Percentiles rank a stretch among this genome's conserved stretches.
phyloP scores from a whole-genome alignment of 2,888 invertebrate species.

The Euproctis similis region DNA sequence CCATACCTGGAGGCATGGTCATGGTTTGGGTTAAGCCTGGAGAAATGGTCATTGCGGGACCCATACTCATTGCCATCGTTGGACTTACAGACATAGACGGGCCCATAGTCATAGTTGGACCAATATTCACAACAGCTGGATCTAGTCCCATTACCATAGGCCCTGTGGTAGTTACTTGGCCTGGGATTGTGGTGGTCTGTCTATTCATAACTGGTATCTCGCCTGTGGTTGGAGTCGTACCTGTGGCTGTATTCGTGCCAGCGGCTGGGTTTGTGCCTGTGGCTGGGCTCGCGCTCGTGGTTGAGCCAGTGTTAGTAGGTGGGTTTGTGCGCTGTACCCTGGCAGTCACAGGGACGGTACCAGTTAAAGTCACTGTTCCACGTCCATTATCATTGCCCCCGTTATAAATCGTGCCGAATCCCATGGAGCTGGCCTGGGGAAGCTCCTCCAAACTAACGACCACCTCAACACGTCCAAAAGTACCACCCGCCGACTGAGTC shows the following conservation, averaged over 20 bases:
- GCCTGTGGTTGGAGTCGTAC: too few species aligned
- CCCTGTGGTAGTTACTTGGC: not conserved
- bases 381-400: slow-evolving; percentile 6
- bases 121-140: not conserved
- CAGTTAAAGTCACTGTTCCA: not conserved
- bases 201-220: too few species aligned
- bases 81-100: not conserved
- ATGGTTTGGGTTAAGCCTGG: too few species aligned
- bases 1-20: not conserved
- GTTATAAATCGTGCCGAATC: slow-evolving; percentile 14
- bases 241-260: too few species aligned
- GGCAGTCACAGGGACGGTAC: not conserved
- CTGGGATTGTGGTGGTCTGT: not conserved
- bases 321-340: not conserved
- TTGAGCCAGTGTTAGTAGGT: too few species aligned
- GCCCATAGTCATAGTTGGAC: not conserved
- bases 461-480: slow-evolving; percentile 43
- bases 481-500: slow-evolving; percentile 27
- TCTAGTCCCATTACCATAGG: not conserved
- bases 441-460: slow-evolving; percentile 58
- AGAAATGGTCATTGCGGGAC: not conserved
- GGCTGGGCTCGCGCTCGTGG: not conserved
- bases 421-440: slow-evolving; percentile 24
- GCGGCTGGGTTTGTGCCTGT: not conserved
- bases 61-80: not conserved